phyloP scores from a whole-genome alignment of 2,113 vertebrate species.

The Etheostoma cragini region DNA sequence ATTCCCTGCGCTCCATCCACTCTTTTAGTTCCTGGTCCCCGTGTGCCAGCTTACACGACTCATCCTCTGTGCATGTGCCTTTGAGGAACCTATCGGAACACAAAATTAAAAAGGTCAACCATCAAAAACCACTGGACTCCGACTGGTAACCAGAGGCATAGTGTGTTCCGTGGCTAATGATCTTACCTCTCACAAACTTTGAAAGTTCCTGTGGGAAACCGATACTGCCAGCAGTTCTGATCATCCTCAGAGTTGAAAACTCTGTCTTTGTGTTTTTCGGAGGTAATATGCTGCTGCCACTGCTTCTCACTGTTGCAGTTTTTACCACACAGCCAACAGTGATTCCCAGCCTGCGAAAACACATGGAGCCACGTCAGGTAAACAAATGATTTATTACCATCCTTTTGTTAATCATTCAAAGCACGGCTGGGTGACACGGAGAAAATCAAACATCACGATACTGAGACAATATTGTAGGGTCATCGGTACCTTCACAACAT shows the following conservation, averaged over 20 bases:
- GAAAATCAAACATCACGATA: too few species aligned
- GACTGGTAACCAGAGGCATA: background rate
- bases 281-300: conserved; percentile 98
- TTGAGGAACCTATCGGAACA: conserved; percentile 86
- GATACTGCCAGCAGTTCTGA: conserved; percentile 98
- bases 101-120: conserved; percentile 13
- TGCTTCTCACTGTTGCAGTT: conserved; percentile 99
- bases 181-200: conserved; percentile 93
- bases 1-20: conserved; percentile 94
- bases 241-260: conserved; percentile 98
- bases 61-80: conserved; percentile 90
- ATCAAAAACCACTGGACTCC: background rate
- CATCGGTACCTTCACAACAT: too few species aligned
- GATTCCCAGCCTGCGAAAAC: conserved; percentile 90
- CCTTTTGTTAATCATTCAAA: background rate
- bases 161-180: too few species aligned
- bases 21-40: conserved; percentile 93
- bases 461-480: too few species aligned
- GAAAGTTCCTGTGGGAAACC: conserved; percentile 95
- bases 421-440: too few species aligned
- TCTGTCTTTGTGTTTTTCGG: conserved; percentile 98
- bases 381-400: background rate
- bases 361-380: background rate
- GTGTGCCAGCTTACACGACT: conserved; percentile 93
- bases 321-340: conserved; percentile 99